Conservation (phyloP, 1,140 invertebrate species). For the Tetraneura akinire region DNA sequence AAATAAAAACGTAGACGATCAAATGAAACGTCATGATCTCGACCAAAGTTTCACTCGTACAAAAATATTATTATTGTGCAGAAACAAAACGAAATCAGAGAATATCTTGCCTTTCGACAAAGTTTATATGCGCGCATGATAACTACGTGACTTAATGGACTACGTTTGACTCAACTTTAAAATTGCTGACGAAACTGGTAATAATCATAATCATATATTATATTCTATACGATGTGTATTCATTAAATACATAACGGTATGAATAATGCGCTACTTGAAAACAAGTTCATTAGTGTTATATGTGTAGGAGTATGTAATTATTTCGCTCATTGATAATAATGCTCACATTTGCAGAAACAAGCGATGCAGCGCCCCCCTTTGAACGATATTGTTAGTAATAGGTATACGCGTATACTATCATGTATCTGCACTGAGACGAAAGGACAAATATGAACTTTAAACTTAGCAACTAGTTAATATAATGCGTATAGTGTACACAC, state of each 20-base stretch:
- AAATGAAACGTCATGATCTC: too few relatives aligned
- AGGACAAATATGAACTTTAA: not conserved
- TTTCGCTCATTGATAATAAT: constrained; percentile 20
- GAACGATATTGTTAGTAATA: not conserved
- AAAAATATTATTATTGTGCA: too few relatives aligned
- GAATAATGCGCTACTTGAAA: not conserved
- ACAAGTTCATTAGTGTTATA: constrained; percentile 17
- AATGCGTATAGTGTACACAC: too few relatives aligned
- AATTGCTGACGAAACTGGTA: not conserved
- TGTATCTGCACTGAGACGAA: too few relatives aligned
- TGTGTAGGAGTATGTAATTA: constrained; percentile 33
- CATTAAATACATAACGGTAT: not conserved
- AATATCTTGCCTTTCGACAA: not conserved
- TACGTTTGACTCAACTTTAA: constrained; percentile 9
- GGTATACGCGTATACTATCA: too few relatives aligned
- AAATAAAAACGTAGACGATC: too few relatives aligned
- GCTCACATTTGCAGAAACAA: not conserved
- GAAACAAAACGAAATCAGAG: too few relatives aligned
- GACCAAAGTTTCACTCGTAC: too few relatives aligned
- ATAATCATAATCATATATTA: not conserved
- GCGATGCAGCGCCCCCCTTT: too few relatives aligned
- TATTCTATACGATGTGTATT: too few relatives aligned
- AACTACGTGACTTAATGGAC: not conserved
- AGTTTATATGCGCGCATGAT: not conserved
- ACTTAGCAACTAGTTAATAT: not conserved